A percentile compares a stretch with the other conserved stretches of the same genome.
phyloP scores from a whole-genome alignment of 2,888 invertebrate species.

The Drosophila kuntzei region DNA sequence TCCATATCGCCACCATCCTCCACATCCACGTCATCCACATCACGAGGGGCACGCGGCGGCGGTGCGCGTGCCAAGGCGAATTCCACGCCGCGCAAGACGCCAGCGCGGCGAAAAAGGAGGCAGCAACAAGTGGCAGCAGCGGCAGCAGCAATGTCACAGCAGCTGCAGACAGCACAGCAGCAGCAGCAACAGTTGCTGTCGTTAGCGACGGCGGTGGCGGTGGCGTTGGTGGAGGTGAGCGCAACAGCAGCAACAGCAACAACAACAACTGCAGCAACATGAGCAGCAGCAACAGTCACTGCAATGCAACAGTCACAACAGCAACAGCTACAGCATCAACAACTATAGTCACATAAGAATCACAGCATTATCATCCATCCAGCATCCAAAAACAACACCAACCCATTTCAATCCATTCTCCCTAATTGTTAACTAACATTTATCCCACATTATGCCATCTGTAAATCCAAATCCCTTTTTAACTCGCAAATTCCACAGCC shows the following conservation, averaged over 20 bases:
- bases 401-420: conserved; percentile 14
- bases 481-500: conserved; percentile 35
- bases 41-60: conserved; percentile 65
- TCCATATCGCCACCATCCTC: conserved; percentile 83
- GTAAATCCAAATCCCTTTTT: conserved; percentile 10
- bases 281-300: conserved; percentile 26
- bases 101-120: conserved; percentile 79
- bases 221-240: conserved; percentile 56
- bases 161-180: conserved; percentile 20
- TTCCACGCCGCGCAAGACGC: conserved; percentile 80
- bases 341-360: conserved; percentile 54
- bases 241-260: conserved; percentile 51
- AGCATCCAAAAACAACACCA: conserved; percentile 35
- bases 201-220: conserved; percentile 38
- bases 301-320: conserved; percentile 42
- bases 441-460: conserved; percentile 9
- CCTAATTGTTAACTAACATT: conserved; percentile 43
- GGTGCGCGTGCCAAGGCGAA: conserved; percentile 49
- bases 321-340: conserved; percentile 18
- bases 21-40: conserved; percentile 81
- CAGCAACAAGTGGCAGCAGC: conserved; percentile 11
- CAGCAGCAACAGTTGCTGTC: conserved; percentile 24
- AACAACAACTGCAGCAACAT: conserved; percentile 35
- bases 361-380: conserved; percentile 30
- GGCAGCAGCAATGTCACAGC: conserved; percentile 7